phyloP scores from a whole-genome alignment of 2,888 invertebrate species.

The Clepsis dumicolana region DNA sequence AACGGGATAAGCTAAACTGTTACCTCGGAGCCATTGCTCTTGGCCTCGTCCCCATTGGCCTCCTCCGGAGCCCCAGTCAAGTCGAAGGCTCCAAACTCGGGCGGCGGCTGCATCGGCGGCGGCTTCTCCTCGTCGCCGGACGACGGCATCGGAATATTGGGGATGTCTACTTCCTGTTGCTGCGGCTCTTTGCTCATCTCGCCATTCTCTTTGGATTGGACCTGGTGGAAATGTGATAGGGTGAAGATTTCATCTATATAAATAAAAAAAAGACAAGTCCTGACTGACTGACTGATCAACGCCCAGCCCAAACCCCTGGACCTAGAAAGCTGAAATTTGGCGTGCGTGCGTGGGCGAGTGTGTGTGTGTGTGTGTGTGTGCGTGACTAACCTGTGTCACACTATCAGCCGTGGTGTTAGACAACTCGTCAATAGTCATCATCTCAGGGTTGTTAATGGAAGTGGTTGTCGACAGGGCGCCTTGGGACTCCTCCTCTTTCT shows the following conservation, averaged over 20 bases:
- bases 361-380: not conserved
- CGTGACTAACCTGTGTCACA: constrained; percentile 59
- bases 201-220: constrained; percentile 73
- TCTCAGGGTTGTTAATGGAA: constrained; percentile 67
- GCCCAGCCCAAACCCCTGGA: too few relatives aligned
- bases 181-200: constrained; percentile 53
- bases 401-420: constrained; percentile 72
- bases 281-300: too few relatives aligned
- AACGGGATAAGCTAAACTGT: too few relatives aligned
- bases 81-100: constrained; percentile 51
- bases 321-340: too few relatives aligned
- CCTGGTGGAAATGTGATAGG: constrained; percentile 51
- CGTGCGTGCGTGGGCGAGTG: too few relatives aligned
- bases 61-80: not conserved
- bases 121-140: constrained; percentile 64
- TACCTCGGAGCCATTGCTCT: constrained; percentile 50
- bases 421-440: constrained; percentile 71
- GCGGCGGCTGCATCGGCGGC: constrained; percentile 53
- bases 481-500: constrained; percentile 86
- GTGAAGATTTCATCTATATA: too few relatives aligned
- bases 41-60: constrained; percentile 43
- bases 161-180: constrained; percentile 89
- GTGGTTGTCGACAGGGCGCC: constrained; percentile 67
- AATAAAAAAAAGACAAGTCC: too few relatives aligned
- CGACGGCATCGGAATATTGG: constrained; percentile 84